These are phyloP conservation scores for Cryptotis parvus DNA, from an alignment of 2,113 vertebrate genomes.

Conservation along the genomic window DNA sequence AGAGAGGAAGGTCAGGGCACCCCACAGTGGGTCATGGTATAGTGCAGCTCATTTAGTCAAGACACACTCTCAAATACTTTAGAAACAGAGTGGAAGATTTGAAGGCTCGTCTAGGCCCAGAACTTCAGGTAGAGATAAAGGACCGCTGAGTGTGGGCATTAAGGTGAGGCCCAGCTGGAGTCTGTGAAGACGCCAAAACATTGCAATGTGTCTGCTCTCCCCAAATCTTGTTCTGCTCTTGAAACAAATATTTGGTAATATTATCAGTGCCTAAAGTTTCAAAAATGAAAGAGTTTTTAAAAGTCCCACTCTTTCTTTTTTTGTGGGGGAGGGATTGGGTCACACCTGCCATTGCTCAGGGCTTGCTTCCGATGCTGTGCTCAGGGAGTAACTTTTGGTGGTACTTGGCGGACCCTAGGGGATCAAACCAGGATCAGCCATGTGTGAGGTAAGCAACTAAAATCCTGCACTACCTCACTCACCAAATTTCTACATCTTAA, in stretches of 20 bases:
- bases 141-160: too few species aligned
- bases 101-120: neutral
- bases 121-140: too few species aligned
- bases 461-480: too few species aligned
- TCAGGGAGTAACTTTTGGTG: too few species aligned
- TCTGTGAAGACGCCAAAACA: neutral
- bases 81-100: neutral
- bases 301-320: neutral
- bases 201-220: neutral
- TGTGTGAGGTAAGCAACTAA: conserved; percentile 38
- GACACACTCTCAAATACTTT: neutral
- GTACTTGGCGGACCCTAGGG: too few species aligned
- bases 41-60: neutral
- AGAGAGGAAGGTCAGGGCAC: neutral
- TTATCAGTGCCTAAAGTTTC: neutral
- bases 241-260: conserved; percentile 12
- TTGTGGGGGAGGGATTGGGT: too few species aligned
- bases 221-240: neutral
- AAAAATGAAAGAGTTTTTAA: neutral
- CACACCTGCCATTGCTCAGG: too few species aligned
- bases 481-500: neutral
- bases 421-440: neutral
- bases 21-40: neutral
- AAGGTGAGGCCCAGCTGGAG: neutral
- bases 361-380: too few species aligned